Evolutionary conservation across 2,888 invertebrate genomes (phyloP).

Genomic region (Julus scandinavius): DNA sequence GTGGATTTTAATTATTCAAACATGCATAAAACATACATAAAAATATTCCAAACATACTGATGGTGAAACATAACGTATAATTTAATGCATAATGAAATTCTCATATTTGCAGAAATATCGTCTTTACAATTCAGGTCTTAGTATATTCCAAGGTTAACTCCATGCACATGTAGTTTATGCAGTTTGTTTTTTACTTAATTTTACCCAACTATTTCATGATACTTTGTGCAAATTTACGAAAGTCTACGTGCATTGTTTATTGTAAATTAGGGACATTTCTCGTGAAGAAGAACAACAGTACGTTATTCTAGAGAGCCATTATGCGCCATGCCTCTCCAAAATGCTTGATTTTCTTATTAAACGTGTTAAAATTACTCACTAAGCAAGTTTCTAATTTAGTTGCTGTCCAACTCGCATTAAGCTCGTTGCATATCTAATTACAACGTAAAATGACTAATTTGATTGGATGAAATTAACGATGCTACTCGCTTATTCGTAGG

Average conservation of each 20-base stretch:
- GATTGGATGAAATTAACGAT: conserved; percentile 42
- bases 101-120: no score
- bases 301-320: neutral
- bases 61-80: no score
- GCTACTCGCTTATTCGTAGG: neutral
- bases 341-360: conserved; percentile 12
- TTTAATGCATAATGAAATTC: no score
- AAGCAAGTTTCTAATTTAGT: conserved; percentile 29
- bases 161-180: no score
- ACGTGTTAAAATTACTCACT: neutral
- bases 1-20: no score
- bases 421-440: conserved; percentile 44
- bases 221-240: neutral
- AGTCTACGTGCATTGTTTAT: neutral
- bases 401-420: conserved; percentile 31
- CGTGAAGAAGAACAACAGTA: neutral
- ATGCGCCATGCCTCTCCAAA: neutral
- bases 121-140: no score
- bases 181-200: no score
- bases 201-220: neutral
- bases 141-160: no score
- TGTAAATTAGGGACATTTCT: neutral
- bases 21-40: no score
- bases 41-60: no score
- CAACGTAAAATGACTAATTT: conserved; percentile 43